A percentile compares a stretch with the other conserved stretches of the same genome.
Evolutionary conservation across 2,113 vertebrate species (phyloP).

Genomic region (Rhinopomastus cyanomelas): DNA sequence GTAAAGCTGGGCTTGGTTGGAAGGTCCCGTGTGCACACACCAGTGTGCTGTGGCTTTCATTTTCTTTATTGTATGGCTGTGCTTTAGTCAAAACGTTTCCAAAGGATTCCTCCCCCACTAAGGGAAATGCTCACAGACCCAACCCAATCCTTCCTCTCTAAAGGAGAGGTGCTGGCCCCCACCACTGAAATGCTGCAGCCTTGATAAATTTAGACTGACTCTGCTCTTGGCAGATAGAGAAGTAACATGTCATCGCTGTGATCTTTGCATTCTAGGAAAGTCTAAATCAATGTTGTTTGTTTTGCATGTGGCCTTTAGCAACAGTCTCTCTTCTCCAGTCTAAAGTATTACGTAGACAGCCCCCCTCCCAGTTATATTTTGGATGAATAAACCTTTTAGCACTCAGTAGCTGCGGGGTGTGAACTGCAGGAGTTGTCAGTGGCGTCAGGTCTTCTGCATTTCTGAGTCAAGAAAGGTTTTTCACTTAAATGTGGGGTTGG

Average conservation of each 20-base stretch:
- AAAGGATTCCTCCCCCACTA: rapidly evolving
- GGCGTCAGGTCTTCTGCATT: neutral
- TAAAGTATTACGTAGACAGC: neutral
- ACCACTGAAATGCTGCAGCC: neutral
- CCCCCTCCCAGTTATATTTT: neutral
- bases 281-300: conserved; percentile 23
- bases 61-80: neutral
- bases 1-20: neutral
- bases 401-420: neutral
- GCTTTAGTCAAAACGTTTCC: neutral
- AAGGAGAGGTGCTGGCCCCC: neutral
- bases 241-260: conserved; percentile 30
- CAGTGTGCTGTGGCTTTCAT: neutral
- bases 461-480: neutral
- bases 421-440: neutral
- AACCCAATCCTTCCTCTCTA: neutral
- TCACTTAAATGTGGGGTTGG: neutral
- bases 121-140: neutral
- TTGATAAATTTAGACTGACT: conserved; percentile 46
- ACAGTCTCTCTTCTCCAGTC: neutral
- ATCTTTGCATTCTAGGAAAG: conserved; percentile 67
- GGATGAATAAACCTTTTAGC: neutral
- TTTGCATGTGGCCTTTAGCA: conserved; percentile 22
- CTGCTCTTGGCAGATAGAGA: conserved; percentile 48
- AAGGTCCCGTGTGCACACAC: neutral